Base-by-base conservation (phyloP, 2,888 invertebrate species). In the Melanchra persicariae region DNA sequence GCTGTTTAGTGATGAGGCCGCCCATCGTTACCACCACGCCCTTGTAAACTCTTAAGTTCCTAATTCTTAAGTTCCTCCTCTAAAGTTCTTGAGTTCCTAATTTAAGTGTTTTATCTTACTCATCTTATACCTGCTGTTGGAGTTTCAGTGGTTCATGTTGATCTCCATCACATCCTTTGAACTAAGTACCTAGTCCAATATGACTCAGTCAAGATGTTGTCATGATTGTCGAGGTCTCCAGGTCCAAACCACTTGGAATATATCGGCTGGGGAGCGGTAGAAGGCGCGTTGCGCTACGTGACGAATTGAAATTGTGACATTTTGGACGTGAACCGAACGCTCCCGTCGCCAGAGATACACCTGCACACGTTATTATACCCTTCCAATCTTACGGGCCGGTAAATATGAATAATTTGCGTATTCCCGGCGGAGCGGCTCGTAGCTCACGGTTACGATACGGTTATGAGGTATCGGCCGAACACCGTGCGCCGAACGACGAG, bases 371-470 rank as follows among this genome's bases (percentile, higher is more conserved):
- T 45, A 51, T 15, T 30, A 17, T 24, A 63, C 52, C 55, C 51
- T 47, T 52, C 34, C 60, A 70, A 78, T 65, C 52, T 79, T 34
- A 70, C 52, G 57, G 63, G 66, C 22, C 51, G 63, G 63, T 70
- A 67, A 75, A 80, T 55, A 70, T 80, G 63, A 70, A 80, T 79
- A 79, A 79, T 80, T 60, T 49, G 24, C 60, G 66, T 47, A 54
- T 80, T 75, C 70, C 59, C 66, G 19, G 45, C 52, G 69, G 54
- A 45, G 45, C 45, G 8, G 47, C 62, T 61, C 74, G 59, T 17
- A 65, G 69, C 69, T 59, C 19, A 40, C 47, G 63, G 51, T 64
- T 67, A 76, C 72, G 72, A 62, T 58, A 76, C 61, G 40, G 64
- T 78, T 70, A 67, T 63, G 66, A 64, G 79, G 66, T 78, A 71